phyloP scores from a whole-genome alignment of 2,888 invertebrate genomes.

The Oscheius sp. region DNA sequence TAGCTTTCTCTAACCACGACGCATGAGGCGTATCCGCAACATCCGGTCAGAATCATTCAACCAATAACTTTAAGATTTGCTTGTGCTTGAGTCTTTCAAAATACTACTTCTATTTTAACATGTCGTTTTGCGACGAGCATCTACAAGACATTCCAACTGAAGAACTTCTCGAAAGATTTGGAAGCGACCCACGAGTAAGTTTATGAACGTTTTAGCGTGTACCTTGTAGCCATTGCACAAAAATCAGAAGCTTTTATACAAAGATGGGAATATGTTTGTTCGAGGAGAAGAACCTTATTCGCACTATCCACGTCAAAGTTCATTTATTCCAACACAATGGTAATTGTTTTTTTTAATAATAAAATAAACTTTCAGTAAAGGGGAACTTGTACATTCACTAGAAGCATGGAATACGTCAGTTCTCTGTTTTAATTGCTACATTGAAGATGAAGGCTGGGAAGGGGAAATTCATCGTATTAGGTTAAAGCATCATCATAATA shows the following conservation, averaged over 20 bases:
- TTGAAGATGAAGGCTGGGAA: conserved; percentile 46
- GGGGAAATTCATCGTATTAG: conserved; percentile 44
- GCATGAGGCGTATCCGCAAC: no score
- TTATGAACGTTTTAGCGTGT: no score
- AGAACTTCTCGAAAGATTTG: conserved; percentile 47
- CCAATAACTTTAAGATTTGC: no score
- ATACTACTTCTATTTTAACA: no score
- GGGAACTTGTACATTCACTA: conserved; percentile 19
- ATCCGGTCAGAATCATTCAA: no score
- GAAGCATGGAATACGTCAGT: conserved; percentile 29
- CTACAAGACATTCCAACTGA: conserved; percentile 47
- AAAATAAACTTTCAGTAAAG: conserved; percentile 11
- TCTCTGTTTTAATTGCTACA: conserved; percentile 45
- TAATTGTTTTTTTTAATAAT: neutral
- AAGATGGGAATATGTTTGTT: conserved; percentile 33
- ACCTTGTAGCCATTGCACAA: no score
- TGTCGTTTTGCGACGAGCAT: conserved; percentile 26
- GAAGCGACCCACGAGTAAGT: conserved; percentile 41
- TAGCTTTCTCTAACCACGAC: no score
- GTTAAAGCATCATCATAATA: neutral
- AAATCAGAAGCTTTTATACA: conserved; percentile 27
- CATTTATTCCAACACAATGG: conserved; percentile 15
- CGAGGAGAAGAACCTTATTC: conserved; percentile 4
- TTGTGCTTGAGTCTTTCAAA: no score
- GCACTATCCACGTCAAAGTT: conserved; percentile 15